Conservation (phyloP, 2,888 invertebrate genomes). For the Galerucella nymphaeae region DNA sequence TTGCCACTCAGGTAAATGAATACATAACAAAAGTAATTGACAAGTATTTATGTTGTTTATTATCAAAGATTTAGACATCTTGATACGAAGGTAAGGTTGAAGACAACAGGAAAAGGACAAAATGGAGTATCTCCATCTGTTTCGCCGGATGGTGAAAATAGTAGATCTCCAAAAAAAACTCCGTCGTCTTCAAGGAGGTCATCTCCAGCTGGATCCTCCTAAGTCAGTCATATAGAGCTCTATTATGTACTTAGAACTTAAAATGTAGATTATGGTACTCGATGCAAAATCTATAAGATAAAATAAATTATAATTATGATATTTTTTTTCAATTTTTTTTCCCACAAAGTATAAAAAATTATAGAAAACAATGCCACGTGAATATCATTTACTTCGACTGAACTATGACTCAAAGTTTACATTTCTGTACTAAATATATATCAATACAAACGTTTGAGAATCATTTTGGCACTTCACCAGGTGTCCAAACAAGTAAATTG, state of each 20-base stretch:
- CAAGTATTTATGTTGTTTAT: neutral
- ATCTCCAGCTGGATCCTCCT: conserved; percentile 34
- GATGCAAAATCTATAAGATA: neutral
- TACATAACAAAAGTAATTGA: neutral
- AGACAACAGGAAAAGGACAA: conserved; percentile 66
- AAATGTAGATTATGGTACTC: neutral
- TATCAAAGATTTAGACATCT: conserved; percentile 81
- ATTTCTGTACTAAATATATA: conserved; percentile 5
- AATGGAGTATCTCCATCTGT: conserved; percentile 71
- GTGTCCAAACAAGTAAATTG: conserved; percentile 10
- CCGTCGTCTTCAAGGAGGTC: conserved; percentile 58
- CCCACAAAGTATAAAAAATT: neutral
- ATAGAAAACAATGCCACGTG: neutral
- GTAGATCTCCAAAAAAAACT: conserved; percentile 67
- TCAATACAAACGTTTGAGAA: neutral
- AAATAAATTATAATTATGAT: conserved; percentile 2
- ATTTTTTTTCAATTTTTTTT: too few relatives aligned
- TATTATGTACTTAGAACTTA: neutral
- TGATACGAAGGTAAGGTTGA: conserved; percentile 85
- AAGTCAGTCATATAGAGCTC: neutral
- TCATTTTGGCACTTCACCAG: conserved; percentile 23
- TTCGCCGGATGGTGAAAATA: conserved; percentile 72
- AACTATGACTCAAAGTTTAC: conserved; percentile 9
- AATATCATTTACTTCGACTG: neutral
- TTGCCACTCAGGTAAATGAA: conserved; percentile 78